Evolutionary conservation across 1,140 invertebrate genomes (phyloP), one percentile per base, ranked within the genome.

Genomic region (Muscidifurax raptorellus): DNA sequence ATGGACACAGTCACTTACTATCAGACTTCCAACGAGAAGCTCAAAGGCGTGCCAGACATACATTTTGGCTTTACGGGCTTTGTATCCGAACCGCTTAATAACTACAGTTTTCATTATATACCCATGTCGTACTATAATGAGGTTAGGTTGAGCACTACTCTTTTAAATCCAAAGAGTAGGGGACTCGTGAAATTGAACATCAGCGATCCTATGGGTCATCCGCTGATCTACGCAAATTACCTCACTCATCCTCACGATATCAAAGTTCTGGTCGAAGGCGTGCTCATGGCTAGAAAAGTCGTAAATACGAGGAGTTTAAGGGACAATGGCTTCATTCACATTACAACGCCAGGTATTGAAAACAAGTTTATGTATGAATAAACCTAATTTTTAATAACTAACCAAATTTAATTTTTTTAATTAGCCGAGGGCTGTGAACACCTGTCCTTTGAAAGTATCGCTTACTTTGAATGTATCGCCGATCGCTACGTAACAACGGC

Each of bases 191-290:
- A 93, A 90, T 90, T 97, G 9, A 94, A 94, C 86, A 95, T 95
- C 90, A 72, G 90, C 94, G 95, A 97, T 92, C 97, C 97, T 71
- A 47, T 71, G 13, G 93, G 94, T 22, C 95, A 96, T 89, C 98
- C 98, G 0, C 90, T 95, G 12, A 95, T 98, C 25, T 95, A 96
- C 89, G 96, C 97, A 7, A 96, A 97, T 83, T 97, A 97, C 88
- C 96, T 96, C 82, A 92, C 94, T 59, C 93, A 95, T 91, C 94
- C 94, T 87, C 93, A 93, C 30, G 94, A 94, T 27, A 94, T 95
- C 6, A 40, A 40, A 10, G 36, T 40, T 9, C n/a, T 64, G n/a
- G 15, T n/a, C 59, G n/a, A n/a, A 64, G 59, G 59, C 0, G 15
- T 6, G n/a, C n/a, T 12, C 59, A 64, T 64, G 59, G n/a, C 18